These are phyloP conservation scores for Heterodera carotae DNA, from an alignment of 1,140 invertebrate species.

Conservation along the genomic window DNA sequence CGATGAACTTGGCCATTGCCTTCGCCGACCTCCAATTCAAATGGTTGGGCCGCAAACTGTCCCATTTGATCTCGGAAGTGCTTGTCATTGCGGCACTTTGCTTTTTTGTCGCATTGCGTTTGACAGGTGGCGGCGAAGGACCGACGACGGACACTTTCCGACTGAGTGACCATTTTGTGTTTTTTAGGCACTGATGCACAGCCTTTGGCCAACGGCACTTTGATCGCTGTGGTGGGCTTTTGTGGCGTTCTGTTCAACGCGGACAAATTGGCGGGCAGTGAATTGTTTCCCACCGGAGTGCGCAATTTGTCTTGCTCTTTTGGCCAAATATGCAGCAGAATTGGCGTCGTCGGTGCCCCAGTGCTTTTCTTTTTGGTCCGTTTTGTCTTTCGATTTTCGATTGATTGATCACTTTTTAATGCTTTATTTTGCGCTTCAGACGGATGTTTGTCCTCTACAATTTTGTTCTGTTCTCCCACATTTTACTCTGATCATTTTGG, in stretches of 20 bases:
- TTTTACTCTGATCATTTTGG: slow-evolving; percentile 33
- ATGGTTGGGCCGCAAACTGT: slow-evolving; percentile 52
- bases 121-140: slow-evolving; percentile 34
- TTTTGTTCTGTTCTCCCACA: slow-evolving; percentile 34
- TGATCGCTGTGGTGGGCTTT: slow-evolving; percentile 49
- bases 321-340: slow-evolving; percentile 47
- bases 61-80: slow-evolving; percentile 48
- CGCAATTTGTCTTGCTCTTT: slow-evolving; percentile 57
- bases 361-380: slow-evolving; percentile 56
- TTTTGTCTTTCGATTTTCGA: neutral
- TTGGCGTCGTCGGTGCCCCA: slow-evolving; percentile 57
- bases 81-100: slow-evolving; percentile 32
- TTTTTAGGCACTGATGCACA: neutral
- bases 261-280: slow-evolving; percentile 53
- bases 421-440: slow-evolving; percentile 30
- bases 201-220: slow-evolving; percentile 30
- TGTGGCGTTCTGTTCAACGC: slow-evolving; percentile 52
- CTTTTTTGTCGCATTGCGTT: slow-evolving; percentile 41
- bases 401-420: neutral
- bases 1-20: slow-evolving; percentile 53
- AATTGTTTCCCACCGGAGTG: slow-evolving; percentile 59
- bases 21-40: slow-evolving; percentile 46
- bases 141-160: neutral
- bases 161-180: too few species aligned
- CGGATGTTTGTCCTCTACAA: slow-evolving; percentile 36